Conservation (phyloP, 1,140 invertebrate species). For the Ostrea edulis region DNA sequence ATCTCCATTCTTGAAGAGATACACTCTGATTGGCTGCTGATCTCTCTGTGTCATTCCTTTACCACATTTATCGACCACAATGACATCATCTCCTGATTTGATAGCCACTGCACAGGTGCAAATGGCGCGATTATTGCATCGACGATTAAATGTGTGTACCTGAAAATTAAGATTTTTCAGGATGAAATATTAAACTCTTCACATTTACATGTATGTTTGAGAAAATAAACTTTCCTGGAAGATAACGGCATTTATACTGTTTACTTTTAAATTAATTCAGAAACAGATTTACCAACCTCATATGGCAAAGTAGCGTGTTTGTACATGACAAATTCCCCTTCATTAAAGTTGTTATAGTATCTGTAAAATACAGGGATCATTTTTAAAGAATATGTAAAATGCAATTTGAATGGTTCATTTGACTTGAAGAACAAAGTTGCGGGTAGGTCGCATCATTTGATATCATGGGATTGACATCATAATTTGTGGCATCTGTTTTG, state of each 20-base stretch:
- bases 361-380: constrained; percentile 60
- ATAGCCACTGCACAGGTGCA: constrained; percentile 74
- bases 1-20: constrained; percentile 65
- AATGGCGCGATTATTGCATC: constrained; percentile 61
- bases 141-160: constrained; percentile 61
- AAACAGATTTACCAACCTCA: constrained; percentile 62
- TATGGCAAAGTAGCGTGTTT: constrained; percentile 69
- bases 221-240: neutral
- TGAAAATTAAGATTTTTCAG: constrained; percentile 29
- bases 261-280: neutral
- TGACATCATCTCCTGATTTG: constrained; percentile 73
- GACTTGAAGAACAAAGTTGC: too few species aligned
- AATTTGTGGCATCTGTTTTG: too few species aligned
- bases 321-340: constrained; percentile 77
- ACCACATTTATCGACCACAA: constrained; percentile 70
- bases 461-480: too few species aligned
- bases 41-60: constrained; percentile 36
- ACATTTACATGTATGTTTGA: neutral
- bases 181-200: neutral
- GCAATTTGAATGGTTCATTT: too few species aligned
- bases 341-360: constrained; percentile 72
- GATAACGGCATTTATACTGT: neutral
- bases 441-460: too few species aligned
- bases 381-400: neutral
- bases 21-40: constrained; percentile 53